Evolutionary conservation across 1,140 invertebrate genomes (phyloP).

Genomic region (Aphis craccivora): DNA sequence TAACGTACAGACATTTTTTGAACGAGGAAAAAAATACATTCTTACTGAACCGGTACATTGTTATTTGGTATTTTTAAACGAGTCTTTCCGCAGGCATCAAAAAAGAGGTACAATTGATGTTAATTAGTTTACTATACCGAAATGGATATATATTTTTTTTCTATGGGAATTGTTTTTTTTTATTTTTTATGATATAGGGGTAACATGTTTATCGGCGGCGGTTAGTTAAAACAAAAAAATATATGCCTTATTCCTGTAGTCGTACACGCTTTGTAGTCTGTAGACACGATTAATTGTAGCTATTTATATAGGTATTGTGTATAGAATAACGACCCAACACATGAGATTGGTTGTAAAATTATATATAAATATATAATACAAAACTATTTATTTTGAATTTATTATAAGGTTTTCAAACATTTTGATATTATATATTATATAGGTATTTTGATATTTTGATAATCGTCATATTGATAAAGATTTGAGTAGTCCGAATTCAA

Average conservation of each 20-base stretch:
- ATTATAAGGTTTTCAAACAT: not conserved
- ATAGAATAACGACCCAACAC: not conserved
- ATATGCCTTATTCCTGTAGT: not conserved
- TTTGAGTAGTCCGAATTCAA: not conserved
- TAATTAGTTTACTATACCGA: constrained; percentile 50
- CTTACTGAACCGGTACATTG: constrained; percentile 36
- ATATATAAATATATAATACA: not conserved
- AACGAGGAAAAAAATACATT: constrained; percentile 6
- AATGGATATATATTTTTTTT: constrained; percentile 41
- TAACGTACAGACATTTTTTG: constrained; percentile 42
- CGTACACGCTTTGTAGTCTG: not conserved
- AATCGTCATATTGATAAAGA: not conserved
- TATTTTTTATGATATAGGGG: constrained; percentile 7
- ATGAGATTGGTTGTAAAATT: not conserved
- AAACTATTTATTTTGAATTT: not conserved
- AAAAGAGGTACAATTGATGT: constrained; percentile 51
- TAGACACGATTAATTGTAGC: constrained; percentile 49
- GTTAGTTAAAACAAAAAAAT: constrained; percentile 43
- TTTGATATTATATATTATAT: no score
- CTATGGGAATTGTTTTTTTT: constrained; percentile 47
- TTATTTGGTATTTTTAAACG: constrained; percentile 53
- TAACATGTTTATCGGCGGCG: constrained; percentile 48
- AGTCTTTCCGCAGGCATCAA: constrained; percentile 49
- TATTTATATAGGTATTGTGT: constrained; percentile 7
- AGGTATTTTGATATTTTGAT: no score